Evolutionary conservation across 2,888 invertebrate species (phyloP), one percentile per base, ranked within the genome.

Genomic region (Corbicula japonica): DNA sequence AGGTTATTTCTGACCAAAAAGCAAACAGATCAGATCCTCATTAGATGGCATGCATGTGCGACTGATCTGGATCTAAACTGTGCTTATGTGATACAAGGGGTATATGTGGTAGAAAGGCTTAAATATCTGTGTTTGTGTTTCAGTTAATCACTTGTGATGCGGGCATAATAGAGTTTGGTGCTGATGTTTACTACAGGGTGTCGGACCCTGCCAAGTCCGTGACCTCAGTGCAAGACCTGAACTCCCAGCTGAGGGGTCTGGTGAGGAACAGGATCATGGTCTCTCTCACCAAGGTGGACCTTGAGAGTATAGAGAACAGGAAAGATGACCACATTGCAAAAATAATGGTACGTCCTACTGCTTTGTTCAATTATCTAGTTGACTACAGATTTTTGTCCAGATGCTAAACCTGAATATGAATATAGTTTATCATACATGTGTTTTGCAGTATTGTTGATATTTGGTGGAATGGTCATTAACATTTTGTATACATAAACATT

Each of bases 151-250:
- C 94, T 4, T 76, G 80, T 15, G 94, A 94, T 86, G 88, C 92
- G 30, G 94, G 93, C 10, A 90, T 94, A 21, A 91, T 94, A 34
- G 94, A 94, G 79, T 86, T 94, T 15, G 94, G 93, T 2, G 94
- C 94, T 1, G 93, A 94, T 15, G 93, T 94, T 6, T 93, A 92
- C 78, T 92, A 93, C 75, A 89, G 90, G 46, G 92, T 94, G 18
- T 83, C 87, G n/a, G 92, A 94, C 79, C 93, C 93, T 1, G 85
- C 93, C 34, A 87, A 90, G 54, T 93, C 93, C 0, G 91, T 94
- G 10, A 93, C 92, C 32, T 88, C 90, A 69, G 91, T 94, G 1
- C 93, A 93, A 84, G 92, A 94, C 76, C 85, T 93, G 34, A 92
- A 94, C 76, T 82, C 88, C n/a, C 91, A 93, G 2, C 89, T 91